Base-by-base conservation (phyloP, 1,140 invertebrate genomes). In the Battus philenor region DNA sequence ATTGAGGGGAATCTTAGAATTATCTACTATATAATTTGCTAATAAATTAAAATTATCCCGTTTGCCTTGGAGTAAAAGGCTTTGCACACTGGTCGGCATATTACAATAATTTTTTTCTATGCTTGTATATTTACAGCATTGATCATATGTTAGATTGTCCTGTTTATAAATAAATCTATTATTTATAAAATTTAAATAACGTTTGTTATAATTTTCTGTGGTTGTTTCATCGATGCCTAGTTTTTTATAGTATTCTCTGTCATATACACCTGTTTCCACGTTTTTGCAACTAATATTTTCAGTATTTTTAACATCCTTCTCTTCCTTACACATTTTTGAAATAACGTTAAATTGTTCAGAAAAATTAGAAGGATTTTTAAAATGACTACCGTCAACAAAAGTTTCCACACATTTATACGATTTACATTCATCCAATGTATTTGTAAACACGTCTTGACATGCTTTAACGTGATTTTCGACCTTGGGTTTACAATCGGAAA, bases 1-100 rank as follows among this genome's bases (percentile, higher is more conserved):
- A 29, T 52, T 48, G 39, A 36, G 31, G 22, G 62, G 10, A 47
- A 4, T 39, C 26, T 39, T 13, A 7, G 36, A 39, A 13, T 10
- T 26, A 12, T 39, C 17, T 12, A 24, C 7, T 0, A 39, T 26
- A 13, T 15, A 11, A 26, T 39, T 39, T 26, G 10, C 9, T 8
- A 15, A 17, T 26, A 39, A 13, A 26, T 26, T 39, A n/a, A 26
- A 1, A 24, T 15, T 39, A 3, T 24, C 6, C 12, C 4, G 12
- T 13, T 26, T 15, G 2, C 13, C 11, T 1, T 12, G 36, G 1
- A 12, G 2, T 8, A 26, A 11, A 39, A 39, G 13, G 9, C 20
- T 39, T 15, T 24, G 36, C 20, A 26, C n/a, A 12, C 36, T 39
- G 10, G 36, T 39, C 15, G 24, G 18, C 7, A 24, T 39, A 13